Percentiles rank a stretch among this genome's conserved stretches.
phyloP scores from a whole-genome alignment of 2,113 vertebrate genomes.

The Isichthys henryi region DNA sequence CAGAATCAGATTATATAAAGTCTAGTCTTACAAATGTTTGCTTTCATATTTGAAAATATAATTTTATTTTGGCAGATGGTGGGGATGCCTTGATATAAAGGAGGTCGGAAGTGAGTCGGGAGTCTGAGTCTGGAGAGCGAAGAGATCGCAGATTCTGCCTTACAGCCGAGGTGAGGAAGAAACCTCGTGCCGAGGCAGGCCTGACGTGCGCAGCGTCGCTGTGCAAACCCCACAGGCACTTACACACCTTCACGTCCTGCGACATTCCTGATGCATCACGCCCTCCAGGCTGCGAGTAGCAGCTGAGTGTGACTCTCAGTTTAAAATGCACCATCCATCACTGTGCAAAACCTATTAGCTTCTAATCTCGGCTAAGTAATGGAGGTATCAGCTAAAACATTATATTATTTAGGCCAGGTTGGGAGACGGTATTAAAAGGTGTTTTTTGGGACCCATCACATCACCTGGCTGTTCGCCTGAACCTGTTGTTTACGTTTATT shows the following conservation, averaged over 20 bases:
- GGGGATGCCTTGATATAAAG: background rate
- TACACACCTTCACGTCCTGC: background rate
- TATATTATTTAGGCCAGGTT: background rate
- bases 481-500: background rate
- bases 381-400: background rate
- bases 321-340: conserved; percentile 1
- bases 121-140: background rate
- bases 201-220: background rate
- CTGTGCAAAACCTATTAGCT: background rate
- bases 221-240: background rate
- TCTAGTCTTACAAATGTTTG: background rate
- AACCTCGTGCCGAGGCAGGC: background rate
- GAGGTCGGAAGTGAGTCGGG: background rate
- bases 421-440: background rate
- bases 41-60: background rate
- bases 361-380: background rate
- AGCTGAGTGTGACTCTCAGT: background rate
- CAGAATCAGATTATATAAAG: background rate
- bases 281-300: background rate
- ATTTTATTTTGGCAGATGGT: background rate
- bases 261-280: background rate
- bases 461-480: background rate
- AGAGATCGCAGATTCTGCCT: background rate
- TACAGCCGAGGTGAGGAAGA: background rate
- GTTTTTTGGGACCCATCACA: background rate